Evolutionary conservation across 2,888 invertebrate species (phyloP).

Genomic region (Dexiosoma caninum): DNA sequence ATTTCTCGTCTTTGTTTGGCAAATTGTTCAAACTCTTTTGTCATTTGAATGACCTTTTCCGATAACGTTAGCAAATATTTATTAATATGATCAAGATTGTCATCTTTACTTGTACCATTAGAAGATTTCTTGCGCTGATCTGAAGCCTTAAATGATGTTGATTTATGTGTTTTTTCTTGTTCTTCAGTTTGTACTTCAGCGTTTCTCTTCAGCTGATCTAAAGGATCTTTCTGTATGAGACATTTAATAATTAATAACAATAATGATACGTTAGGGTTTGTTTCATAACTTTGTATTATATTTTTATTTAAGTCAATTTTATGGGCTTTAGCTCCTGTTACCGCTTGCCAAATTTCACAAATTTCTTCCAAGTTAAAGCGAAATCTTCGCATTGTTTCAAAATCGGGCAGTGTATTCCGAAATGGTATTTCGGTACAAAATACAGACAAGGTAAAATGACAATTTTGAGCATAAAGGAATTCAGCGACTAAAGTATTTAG

Average conservation of each 20-base stretch:
- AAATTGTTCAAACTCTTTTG: constrained; percentile 64
- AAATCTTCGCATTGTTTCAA: constrained; percentile 70
- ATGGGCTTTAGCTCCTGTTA: constrained; percentile 59
- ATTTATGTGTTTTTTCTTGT: constrained; percentile 12
- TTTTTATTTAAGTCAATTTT: constrained; percentile 49
- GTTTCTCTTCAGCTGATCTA: constrained; percentile 31
- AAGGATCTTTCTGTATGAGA: constrained; percentile 51
- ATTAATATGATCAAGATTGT: constrained; percentile 68
- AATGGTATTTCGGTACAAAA: constrained; percentile 76
- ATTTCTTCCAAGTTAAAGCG: constrained; percentile 73
- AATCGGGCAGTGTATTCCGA: constrained; percentile 74
- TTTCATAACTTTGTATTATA: constrained; percentile 64
- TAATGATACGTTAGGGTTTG: constrained; percentile 63
- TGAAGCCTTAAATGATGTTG: constrained; percentile 6
- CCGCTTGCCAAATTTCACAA: constrained; percentile 71
- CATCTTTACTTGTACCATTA: constrained; percentile 27
- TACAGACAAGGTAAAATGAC: constrained; percentile 76
- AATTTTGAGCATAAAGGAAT: constrained; percentile 76
- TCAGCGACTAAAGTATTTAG: constrained; percentile 76
- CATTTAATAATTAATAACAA: constrained; percentile 65
- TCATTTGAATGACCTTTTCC: constrained; percentile 70
- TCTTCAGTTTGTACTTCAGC: constrained; percentile 47
- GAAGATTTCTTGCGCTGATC: background rate
- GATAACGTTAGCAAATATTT: constrained; percentile 70
- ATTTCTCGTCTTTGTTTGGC: constrained; percentile 54